Evolutionary conservation across 2,113 vertebrate species (phyloP).

Genomic region (Malurus melanocephalus): DNA sequence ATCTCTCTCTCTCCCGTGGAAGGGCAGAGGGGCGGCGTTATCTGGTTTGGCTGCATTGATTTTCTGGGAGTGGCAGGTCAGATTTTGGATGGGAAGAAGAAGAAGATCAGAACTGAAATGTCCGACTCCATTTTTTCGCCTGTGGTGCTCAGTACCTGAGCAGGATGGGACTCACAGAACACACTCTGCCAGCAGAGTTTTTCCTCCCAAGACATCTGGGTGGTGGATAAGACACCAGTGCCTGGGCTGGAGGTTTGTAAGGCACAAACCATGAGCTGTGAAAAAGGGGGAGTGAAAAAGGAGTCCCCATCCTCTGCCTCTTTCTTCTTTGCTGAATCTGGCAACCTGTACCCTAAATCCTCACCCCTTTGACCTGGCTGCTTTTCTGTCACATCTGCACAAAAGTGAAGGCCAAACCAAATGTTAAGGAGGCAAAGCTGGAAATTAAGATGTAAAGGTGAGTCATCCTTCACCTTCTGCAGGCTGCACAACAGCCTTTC

Average conservation of each 20-base stretch:
- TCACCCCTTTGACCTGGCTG: not conserved
- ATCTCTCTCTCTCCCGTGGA: not conserved
- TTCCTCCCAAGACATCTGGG: not conserved
- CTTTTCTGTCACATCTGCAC: not conserved
- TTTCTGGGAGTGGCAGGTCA: not conserved
- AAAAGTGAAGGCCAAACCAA: not conserved
- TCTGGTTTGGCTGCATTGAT: not conserved
- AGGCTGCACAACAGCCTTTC: not conserved
- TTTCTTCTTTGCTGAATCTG: not conserved
- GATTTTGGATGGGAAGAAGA: not conserved
- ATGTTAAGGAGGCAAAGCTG: not conserved
- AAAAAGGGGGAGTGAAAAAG: not conserved
- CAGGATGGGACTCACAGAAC: not conserved
- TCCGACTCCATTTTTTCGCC: not conserved
- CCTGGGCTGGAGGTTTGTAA: not conserved
- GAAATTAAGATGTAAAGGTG: not conserved
- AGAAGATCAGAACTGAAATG: not conserved
- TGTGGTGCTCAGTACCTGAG: not conserved
- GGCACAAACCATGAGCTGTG: not conserved
- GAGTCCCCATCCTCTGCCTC: fast-evolving
- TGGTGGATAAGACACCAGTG: fast-evolving
- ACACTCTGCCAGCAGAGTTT: not conserved
- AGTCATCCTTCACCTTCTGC: not conserved
- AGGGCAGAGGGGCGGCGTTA: not conserved
- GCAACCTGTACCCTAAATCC: not conserved